Evolutionary conservation across 2,113 vertebrate species (phyloP), one percentile per base, ranked within the genome.

Genomic region (Lepisosteus oculatus): DNA sequence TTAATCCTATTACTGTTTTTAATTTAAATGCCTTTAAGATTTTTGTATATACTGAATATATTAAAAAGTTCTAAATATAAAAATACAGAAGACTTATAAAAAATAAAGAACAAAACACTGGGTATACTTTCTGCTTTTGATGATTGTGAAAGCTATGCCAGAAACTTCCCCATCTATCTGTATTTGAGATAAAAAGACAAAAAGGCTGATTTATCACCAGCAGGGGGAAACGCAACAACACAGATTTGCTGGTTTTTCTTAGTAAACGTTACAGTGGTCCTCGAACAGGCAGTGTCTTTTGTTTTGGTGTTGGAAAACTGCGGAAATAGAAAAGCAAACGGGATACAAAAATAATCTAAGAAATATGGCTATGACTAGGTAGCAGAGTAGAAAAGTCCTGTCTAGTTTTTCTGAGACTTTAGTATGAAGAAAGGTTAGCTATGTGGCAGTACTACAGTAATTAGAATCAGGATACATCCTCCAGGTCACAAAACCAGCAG

Each of bases 51-150:
- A 85, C 88, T 83, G 84, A 89, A 90, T 91, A 90, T 90, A 92
- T 90, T 92, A 89, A 90, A 92, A 92, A 91, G 82, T 90, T 88
- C 88, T 91, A 83, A 90, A 92, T 93, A 92, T 91, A 93, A 93
- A 93, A 93, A 90, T 91, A 93, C 90, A 89, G 87, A 91, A 90
- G 84, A 90, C 82, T 92, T 82, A 87, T 90, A 90, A 91, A 92
- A 92, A 92, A 90, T 51, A 51, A 51, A 85, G 85, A 90, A 87
- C 79, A 88, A 85, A 86, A 91, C 85, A 90, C 86, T 87, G 84
- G 84, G 72, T 84, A 86, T 42, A 17, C 61, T 62, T 73, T 43
- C 66, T 87, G 5, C 8, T 9, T 9, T 5, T 51, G n/a, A 51
- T 51, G 47, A 85, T 84, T 90, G 90, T 89, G 89, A 88, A 89